phyloP scores from a whole-genome alignment of 2,888 invertebrate genomes.

The Eustalomyia histrio region DNA sequence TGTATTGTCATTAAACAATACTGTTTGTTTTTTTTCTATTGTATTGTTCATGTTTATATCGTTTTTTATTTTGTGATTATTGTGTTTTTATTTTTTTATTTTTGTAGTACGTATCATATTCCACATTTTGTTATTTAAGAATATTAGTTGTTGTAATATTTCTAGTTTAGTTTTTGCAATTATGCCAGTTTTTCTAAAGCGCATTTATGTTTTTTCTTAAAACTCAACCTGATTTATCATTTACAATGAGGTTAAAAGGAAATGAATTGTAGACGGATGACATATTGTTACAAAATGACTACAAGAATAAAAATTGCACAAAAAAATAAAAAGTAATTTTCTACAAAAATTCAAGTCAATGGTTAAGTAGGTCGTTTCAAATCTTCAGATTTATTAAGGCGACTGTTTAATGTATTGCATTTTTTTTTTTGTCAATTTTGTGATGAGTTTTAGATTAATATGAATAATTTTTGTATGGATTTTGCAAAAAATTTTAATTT shows the following conservation, averaged over 20 bases:
- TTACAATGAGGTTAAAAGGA: constrained; percentile 45
- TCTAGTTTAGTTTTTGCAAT: constrained; percentile 21
- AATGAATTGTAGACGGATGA: constrained; percentile 38
- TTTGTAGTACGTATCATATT: background rate
- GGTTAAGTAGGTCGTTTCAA: constrained; percentile 42
- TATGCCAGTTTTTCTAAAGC: constrained; percentile 9
- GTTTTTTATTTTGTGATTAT: constrained; percentile 16
- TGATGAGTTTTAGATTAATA: too few species aligned
- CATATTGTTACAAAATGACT: constrained; percentile 36
- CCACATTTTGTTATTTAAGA: background rate
- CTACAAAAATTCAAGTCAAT: constrained; percentile 41
- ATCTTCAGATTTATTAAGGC: background rate
- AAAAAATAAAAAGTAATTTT: constrained; percentile 43
- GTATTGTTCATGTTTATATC: background rate
- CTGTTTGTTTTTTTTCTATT: background rate
- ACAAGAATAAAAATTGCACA: constrained; percentile 12
- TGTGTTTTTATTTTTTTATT: background rate
- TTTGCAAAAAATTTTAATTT: too few species aligned
- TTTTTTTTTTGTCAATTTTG: too few species aligned
- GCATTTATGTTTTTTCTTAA: constrained; percentile 8
- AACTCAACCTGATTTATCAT: constrained; percentile 36
- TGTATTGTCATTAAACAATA: constrained; percentile 24
- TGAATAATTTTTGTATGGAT: too few species aligned
- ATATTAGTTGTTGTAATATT: background rate
- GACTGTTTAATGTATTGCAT: too few species aligned